A percentile compares a stretch with the other conserved stretches of the same genome.
These are phyloP conservation scores for Zoanthus solanderi DNA, from an alignment of 92 coral and sea anemone genomes.

Conservation along the genomic window DNA sequence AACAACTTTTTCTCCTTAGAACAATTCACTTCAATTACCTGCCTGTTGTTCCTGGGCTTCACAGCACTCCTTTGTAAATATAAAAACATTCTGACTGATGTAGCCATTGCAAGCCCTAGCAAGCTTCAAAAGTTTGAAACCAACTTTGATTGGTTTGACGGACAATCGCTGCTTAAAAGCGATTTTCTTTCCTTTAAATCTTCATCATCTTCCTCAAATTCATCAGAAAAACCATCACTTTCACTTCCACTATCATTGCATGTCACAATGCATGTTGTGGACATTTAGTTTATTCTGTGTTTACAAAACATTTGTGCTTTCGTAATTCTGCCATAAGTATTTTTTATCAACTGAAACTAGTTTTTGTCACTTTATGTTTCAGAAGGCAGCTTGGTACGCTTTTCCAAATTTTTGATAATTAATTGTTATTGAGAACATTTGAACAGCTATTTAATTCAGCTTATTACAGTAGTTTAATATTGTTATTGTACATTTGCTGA, in stretches of 20 bases:
- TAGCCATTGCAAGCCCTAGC: conserved; percentile 5
- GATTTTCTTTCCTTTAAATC: not conserved
- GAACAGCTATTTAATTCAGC: too few relatives aligned
- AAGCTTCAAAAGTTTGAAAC: conserved; percentile 14
- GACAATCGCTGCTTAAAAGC: not conserved
- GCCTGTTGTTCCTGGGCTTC: conserved; percentile 3
- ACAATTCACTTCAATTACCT: not conserved
- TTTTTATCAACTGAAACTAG: too few relatives aligned
- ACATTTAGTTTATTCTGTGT: too few relatives aligned
- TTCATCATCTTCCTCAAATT: not conserved
- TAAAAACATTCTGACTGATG: not conserved
- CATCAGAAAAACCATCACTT: not conserved
- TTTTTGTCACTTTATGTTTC: too few relatives aligned
- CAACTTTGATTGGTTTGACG: not conserved
- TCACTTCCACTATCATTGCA: not conserved
- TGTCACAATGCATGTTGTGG: not conserved
- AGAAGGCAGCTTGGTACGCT: too few relatives aligned
- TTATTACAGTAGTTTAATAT: too few relatives aligned
- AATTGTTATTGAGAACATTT: too few relatives aligned
- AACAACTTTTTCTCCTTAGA: not conserved
- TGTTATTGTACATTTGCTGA: too few relatives aligned
- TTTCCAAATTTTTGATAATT: too few relatives aligned
- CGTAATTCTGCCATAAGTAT: too few relatives aligned
- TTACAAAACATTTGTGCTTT: too few relatives aligned
- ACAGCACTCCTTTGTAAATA: conserved; percentile 10